Evolutionary conservation across 2,888 invertebrate genomes (phyloP), one percentile per base, ranked within the genome.

Genomic region (Diaperis boleti): DNA sequence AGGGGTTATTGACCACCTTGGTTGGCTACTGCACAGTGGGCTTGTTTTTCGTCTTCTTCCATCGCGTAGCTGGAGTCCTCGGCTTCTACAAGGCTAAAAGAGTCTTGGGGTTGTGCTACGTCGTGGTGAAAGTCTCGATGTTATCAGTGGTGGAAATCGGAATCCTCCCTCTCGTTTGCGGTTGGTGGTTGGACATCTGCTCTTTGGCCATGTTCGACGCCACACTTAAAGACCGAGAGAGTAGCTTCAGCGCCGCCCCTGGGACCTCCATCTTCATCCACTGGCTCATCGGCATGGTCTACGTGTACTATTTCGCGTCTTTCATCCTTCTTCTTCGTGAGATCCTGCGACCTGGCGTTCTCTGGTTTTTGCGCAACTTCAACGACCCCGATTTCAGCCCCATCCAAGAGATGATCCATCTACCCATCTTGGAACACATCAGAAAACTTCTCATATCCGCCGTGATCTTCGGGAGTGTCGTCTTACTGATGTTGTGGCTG

Each of bases 341-440:
- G 82, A 95, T 98, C 0, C 80, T 99, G 29, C 86, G 99, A 52
- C 99, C 99, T 0, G 99, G 99, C 0, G 97, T 98, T 0, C 84
- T 99, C 1, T 99, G 98, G 98, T 99, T 99, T 82, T 85, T 99
- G 72, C 88, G 98, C 70, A 99, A 99, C 80, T 85, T 99, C 61
- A 99, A 99, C 81, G 98, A 99, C 83, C 98, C 99, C 0, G 98
- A 99, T 76, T 99, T 99, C 77, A 98, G 98, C 83, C 99, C 99
- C 4, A 97, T 99, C 64, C 97, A 96, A 84, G 96, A 94, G 88
- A 98, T 99, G 98, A 98, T 99, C 69, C 98, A 98, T 79, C 84
- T 97, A 22, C 95, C 98, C 1, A 95, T 98, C 31, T 83, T 95
- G 75, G 88, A 92, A 35, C 98, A 99, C 79, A 89, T 95, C 11